Percentiles rank a stretch among this genome's conserved stretches.
Conservation (phyloP, 2,113 vertebrate genomes). For the Chloropsis hardwickii region DNA sequence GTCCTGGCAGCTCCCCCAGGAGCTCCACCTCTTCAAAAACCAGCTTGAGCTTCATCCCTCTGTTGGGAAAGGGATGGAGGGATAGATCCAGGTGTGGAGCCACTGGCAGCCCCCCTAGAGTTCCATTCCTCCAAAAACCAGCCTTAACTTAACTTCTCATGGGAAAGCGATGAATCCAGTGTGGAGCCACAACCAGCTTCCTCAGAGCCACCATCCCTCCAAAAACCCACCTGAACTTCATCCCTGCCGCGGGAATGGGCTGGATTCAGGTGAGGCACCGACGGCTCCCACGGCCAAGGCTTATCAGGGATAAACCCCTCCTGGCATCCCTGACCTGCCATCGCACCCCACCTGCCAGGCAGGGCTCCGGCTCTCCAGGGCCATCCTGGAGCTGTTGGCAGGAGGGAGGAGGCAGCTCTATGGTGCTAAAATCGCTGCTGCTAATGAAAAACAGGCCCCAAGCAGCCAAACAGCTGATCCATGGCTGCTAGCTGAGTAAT, state of each 20-base stretch:
- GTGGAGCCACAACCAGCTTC: background rate
- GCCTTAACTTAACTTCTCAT: too few relatives aligned
- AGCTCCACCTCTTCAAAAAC: background rate
- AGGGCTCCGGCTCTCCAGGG: rapidly evolving
- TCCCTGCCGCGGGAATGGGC: background rate
- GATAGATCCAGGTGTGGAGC: background rate
- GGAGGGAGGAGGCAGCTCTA: background rate
- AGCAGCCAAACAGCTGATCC: background rate
- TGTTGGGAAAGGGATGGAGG: background rate
- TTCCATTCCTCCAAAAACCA: background rate
- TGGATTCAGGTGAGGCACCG: background rate
- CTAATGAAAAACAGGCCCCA: background rate
- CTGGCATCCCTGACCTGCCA: background rate
- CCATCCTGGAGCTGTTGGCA: rapidly evolving
- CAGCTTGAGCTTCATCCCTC: background rate
- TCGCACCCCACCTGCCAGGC: background rate
- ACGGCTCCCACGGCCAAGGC: background rate
- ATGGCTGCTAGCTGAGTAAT: background rate
- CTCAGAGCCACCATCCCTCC: rapidly evolving
- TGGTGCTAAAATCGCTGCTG: background rate
- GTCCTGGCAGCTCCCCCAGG: background rate
- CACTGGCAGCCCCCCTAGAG: rapidly evolving
- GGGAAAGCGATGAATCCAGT: background rate
- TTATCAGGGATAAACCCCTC: rapidly evolving
- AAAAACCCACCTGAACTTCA: rapidly evolving